A percentile compares a stretch with the other conserved stretches of the same genome.
These are phyloP conservation scores for Lepus americanus DNA, from an alignment of 2,113 vertebrate genomes.

Conservation along the genomic window DNA sequence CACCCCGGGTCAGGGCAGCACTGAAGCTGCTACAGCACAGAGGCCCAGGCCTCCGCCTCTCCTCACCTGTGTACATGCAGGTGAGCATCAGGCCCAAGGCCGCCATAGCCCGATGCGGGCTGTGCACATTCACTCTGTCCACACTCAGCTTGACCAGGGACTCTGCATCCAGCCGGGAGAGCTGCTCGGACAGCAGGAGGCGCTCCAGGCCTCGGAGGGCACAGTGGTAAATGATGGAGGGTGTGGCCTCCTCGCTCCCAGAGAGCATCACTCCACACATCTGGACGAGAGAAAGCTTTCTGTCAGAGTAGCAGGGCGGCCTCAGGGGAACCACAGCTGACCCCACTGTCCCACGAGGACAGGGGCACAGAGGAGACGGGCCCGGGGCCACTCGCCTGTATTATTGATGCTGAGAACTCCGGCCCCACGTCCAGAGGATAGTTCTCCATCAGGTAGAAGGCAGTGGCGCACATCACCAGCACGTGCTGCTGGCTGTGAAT, in stretches of 20 bases:
- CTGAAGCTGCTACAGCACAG: too few species aligned
- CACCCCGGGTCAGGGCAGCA: not conserved
- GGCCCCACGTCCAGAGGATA: conserved; percentile 97
- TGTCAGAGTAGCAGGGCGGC: too few species aligned
- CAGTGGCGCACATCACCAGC: conserved; percentile 97
- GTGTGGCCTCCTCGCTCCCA: conserved; percentile 95
- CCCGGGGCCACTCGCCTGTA: conserved; percentile 90
- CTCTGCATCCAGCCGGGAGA: conserved; percentile 95
- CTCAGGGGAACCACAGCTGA: too few species aligned
- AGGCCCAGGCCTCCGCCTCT: too few species aligned
- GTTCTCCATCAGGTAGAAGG: conserved; percentile 99
- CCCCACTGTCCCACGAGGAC: too few species aligned
- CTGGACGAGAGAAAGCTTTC: conserved; percentile 81
- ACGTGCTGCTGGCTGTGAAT: conserved; percentile 98
- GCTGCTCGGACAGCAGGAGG: conserved; percentile 96
- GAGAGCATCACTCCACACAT: conserved; percentile 97
- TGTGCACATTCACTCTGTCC: conserved; percentile 97
- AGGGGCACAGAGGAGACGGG: accelerated
- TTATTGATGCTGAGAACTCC: conserved; percentile 96
- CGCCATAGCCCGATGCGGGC: conserved; percentile 97
- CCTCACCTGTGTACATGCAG: conserved; percentile 99
- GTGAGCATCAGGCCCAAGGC: conserved; percentile 99
- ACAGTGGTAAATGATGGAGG: conserved; percentile 96
- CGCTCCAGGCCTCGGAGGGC: conserved; percentile 96
- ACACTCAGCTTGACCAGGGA: conserved; percentile 97